Base-by-base conservation (phyloP, 1,140 invertebrate species). In the Atta texana region DNA sequence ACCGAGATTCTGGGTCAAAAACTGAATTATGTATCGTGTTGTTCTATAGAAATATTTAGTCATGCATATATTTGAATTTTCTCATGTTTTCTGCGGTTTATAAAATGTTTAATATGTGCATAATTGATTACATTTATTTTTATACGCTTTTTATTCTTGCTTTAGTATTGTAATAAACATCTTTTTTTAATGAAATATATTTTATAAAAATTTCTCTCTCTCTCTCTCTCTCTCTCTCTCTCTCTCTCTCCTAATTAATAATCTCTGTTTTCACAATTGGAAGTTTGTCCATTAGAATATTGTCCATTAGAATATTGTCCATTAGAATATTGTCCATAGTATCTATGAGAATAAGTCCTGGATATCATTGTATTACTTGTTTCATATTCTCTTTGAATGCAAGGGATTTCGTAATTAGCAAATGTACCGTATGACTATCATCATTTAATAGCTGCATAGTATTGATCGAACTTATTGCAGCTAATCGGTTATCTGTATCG, bases 21-120 rank as follows among this genome's bases (percentile, higher is more conserved):
- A 44, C 44, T 89, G 88, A 86, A 90, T 92, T 87, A 91, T 92
- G 91, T 78, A 89, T 91, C 51, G 4, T 51, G 28, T 14, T 28
- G 51, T 18, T 82, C 6, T 16, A 14, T 8, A 59, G 0, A 14
- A 14, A 68, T 68, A 61, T 82, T 82, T 82, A 72, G 16, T 59
- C 57, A 72, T 72, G 24, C 34, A 59, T 81, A 34, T 68, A 59
- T 59, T 21, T 49, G 21, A 71, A 44, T 53, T 5, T 78, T 12
- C 7, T 44, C 7, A 2, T 44, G 16, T 59, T 3, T 31, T 72
- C 8, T 44, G 1, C 0, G 6, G 2, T 3, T 72, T 21, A 59
- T 59, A 82, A 81, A 63, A 81, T 49, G 10, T 74, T 72, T 72
- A 21, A 59, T 39, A 75, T 57, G 39, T 31, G 44, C 63, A 80